Conservation (phyloP, 2,888 invertebrate species). For the Polyommatus iphigenia region DNA sequence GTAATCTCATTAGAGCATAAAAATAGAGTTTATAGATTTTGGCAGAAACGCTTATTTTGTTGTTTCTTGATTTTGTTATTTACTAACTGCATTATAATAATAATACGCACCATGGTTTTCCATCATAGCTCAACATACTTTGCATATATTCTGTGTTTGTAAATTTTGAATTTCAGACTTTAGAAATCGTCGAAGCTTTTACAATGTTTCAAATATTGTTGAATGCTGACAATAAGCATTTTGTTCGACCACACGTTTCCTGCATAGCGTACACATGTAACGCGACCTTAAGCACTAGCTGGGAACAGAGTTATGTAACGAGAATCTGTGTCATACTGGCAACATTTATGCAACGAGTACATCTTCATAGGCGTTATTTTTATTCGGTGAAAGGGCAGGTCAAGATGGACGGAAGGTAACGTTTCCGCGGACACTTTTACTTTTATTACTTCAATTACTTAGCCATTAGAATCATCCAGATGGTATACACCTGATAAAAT, state of each 20-base stretch:
- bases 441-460: slow-evolving; percentile 13
- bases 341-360: slow-evolving; percentile 31
- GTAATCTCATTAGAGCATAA: too few relatives aligned
- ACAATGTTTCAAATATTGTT: background rate
- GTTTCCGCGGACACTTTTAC: slow-evolving; percentile 15
- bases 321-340: slow-evolving; percentile 28
- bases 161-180: too few relatives aligned
- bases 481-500: background rate
- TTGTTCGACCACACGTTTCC: background rate
- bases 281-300: slow-evolving; percentile 11
- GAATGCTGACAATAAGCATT: background rate
- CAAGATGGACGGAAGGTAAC: slow-evolving; percentile 20
- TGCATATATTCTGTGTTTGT: too few relatives aligned
- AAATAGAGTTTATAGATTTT: too few relatives aligned
- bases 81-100: too few relatives aligned
- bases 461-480: background rate
- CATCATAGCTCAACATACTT: too few relatives aligned
- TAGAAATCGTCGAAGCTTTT: too few relatives aligned
- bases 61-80: too few relatives aligned
- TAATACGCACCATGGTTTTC: too few relatives aligned
- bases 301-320: slow-evolving; percentile 15
- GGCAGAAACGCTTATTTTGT: too few relatives aligned
- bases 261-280: slow-evolving; percentile 1
- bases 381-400: slow-evolving; percentile 29
- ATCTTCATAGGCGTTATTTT: slow-evolving; percentile 22